Evolutionary conservation across 2,797 vertebrate genomes (phyloP).

Genomic region (Gobionotothen gibberifrons): DNA sequence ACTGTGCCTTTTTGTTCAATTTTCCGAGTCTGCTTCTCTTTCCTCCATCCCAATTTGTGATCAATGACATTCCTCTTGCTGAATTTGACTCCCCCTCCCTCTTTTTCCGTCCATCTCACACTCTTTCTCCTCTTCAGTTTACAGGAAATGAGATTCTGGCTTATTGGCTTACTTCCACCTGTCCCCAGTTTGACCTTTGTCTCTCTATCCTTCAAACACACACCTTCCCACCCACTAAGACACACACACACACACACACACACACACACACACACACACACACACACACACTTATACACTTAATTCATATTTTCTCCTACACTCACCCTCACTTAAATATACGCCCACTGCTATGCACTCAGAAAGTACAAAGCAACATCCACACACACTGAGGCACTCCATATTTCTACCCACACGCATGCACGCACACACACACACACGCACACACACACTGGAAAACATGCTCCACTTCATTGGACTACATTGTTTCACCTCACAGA

Average conservation of each 20-base stretch:
- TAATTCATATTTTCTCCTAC: not conserved
- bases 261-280: conserved; percentile 3
- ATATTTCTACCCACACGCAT: not conserved
- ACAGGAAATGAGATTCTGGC: conserved; percentile 75
- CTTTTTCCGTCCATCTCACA: conserved; percentile 26
- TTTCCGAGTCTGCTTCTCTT: not conserved
- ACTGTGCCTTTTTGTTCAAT: conserved; percentile 1
- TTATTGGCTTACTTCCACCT: conserved; percentile 73
- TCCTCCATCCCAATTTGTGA: conserved; percentile 25
- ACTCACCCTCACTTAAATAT: not conserved
- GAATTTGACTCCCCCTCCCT: not conserved
- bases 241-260: conserved; percentile 3
- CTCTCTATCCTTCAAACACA: conserved; percentile 9
- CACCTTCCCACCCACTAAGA: not conserved
- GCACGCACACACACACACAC: conserved; percentile 9
- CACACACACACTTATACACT: not conserved
- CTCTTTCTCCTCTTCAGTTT: conserved; percentile 51
- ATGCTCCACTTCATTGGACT: conserved; percentile 54
- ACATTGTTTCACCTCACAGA: conserved; percentile 73
- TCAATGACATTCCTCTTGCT: conserved; percentile 18
- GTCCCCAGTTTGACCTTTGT: conserved; percentile 72
- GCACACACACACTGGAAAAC: conserved; percentile 17
- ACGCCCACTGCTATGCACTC: conserved; percentile 1
- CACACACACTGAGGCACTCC: not conserved
- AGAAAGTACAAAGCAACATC: too few species aligned